Evolutionary conservation across 2,888 invertebrate genomes (phyloP), one percentile per base, ranked within the genome.

Genomic region (Brenthis hecate): DNA sequence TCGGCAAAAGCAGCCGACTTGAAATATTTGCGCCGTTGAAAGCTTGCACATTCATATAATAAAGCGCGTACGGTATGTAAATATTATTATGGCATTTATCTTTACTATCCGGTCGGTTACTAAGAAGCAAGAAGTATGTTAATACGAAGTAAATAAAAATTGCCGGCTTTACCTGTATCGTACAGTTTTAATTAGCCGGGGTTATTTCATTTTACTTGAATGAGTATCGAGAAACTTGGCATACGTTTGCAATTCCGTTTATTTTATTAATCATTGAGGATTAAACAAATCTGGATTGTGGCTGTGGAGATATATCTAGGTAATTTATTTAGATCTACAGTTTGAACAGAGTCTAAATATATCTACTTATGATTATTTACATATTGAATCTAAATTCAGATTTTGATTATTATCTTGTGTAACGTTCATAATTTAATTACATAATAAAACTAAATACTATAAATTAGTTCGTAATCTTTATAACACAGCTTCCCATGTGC

Each of bases 41-140:
- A 82, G 77, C 77, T 76, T 78, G 76, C 62, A 63, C 55, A 70
- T 65, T 64, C 63, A 66, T 57, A 69, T 66, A 71, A 71, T 63
- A 69, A 71, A 70, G 67, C 71, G 80, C 80, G 80, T 79, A 83
- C 76, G 76, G 74, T 79, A 86, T 85, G 84, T 85, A 84, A 86
- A 86, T 86, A 86, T 75, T 72, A 73, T 73, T 73, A 73, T 76
- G 79, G 76, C 81, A 80, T 86, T 86, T 85, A 86, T 85, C 81
- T 79, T 74, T 67, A 68, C 80, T 81, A 83, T 84, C 82, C 83
- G 82, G 84, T 83, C 82, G 79, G 81, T 76, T 82, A 84, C 83
- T 83, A 77, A 87, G 85, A 81, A 84, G 77, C 77, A 81, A 87
- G 85, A 81, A 84, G 77, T 78, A 81, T 82, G 84, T 75, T 74